These are phyloP conservation scores for Pemphredon lugubris DNA, from an alignment of 2,888 invertebrate species.

Conservation along the genomic window DNA sequence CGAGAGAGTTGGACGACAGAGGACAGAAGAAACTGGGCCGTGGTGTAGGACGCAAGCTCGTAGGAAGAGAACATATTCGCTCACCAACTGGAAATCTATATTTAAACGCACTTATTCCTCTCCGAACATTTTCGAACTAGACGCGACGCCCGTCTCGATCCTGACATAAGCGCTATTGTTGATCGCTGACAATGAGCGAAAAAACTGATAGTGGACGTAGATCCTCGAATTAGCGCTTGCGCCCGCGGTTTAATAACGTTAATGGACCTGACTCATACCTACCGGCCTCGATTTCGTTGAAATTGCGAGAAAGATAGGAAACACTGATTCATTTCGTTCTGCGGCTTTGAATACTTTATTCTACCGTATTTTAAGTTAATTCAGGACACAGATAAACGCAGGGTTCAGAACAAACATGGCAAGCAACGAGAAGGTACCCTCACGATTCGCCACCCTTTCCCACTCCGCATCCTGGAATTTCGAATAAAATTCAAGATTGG, in stretches of 20 bases:
- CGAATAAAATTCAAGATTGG: neutral
- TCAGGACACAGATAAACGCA: no score
- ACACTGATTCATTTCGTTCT: no score
- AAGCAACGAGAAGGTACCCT: no score
- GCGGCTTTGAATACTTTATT: no score
- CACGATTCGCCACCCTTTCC: no score
- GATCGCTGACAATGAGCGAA: conserved; percentile 22
- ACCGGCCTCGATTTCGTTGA: neutral
- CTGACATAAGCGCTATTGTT: conserved; percentile 49
- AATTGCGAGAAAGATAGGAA: neutral
- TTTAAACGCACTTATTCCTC: conserved; percentile 62
- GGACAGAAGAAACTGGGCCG: conserved; percentile 43
- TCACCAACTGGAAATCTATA: conserved; percentile 67
- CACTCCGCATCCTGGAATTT: no score
- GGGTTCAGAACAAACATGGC: no score
- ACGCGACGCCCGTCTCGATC: conserved; percentile 15
- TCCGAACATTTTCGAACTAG: conserved; percentile 39
- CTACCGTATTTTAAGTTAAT: no score
- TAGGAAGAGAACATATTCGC: conserved; percentile 67
- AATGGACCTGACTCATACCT: conserved; percentile 8
- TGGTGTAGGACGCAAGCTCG: conserved; percentile 66
- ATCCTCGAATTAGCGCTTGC: neutral
- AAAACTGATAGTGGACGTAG: neutral
- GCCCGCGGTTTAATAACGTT: neutral
- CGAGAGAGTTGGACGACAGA: neutral